Percentiles rank a stretch among this genome's conserved stretches.
These are phyloP conservation scores for Lasiurus cinereus DNA, from an alignment of 2,113 vertebrate genomes.

Conservation along the genomic window DNA sequence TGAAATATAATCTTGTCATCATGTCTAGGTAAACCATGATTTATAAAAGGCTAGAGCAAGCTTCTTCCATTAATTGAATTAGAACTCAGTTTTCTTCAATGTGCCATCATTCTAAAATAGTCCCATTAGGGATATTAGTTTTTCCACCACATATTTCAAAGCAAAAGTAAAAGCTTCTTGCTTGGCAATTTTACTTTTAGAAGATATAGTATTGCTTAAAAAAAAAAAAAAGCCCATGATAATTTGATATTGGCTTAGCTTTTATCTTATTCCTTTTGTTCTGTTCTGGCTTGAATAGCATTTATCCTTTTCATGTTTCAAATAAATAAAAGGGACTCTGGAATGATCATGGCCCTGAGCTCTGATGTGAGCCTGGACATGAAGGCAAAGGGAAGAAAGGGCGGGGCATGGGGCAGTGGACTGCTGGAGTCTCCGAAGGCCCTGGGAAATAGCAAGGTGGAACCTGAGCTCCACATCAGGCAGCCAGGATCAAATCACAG, in stretches of 20 bases:
- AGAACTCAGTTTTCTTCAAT: neutral
- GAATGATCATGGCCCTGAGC: neutral
- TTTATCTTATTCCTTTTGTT: neutral
- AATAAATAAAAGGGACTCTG: neutral
- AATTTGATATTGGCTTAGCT: neutral
- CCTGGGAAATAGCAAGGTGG: neutral
- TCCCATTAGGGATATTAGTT: neutral
- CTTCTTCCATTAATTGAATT: constrained; percentile 24
- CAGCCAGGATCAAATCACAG: neutral
- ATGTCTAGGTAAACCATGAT: neutral
- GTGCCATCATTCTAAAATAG: neutral
- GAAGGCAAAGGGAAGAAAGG: neutral
- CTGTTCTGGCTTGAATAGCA: neutral
- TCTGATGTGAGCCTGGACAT: neutral
- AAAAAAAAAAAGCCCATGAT: neutral
- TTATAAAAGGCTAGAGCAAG: neutral
- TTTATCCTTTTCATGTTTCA: neutral
- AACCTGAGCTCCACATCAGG: neutral
- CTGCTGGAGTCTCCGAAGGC: too few species aligned
- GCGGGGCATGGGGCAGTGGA: fast-evolving
- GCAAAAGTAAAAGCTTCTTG: constrained; percentile 2
- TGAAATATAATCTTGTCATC: neutral
- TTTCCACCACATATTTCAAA: constrained; percentile 7
- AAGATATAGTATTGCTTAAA: neutral
- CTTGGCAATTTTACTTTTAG: neutral